Percentiles rank a stretch among this genome's conserved stretches.
Conservation (phyloP, 2,888 invertebrate species). For the Cybosia mesomella region DNA sequence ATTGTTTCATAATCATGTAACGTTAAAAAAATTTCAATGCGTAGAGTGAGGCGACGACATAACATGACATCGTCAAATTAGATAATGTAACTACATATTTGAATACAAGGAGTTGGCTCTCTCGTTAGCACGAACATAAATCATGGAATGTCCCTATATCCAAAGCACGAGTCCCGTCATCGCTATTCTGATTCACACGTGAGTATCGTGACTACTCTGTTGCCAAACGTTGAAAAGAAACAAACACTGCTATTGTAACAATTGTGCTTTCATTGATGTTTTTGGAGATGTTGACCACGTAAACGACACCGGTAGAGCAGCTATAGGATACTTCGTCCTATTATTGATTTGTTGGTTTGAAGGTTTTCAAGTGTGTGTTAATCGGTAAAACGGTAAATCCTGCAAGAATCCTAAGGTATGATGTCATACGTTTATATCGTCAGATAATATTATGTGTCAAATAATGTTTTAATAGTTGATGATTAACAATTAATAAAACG, state of each 20-base stretch:
- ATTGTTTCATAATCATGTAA: background rate
- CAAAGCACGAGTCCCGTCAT: conserved; percentile 44
- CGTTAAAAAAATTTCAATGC: background rate
- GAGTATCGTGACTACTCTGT: conserved; percentile 32
- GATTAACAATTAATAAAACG: no score
- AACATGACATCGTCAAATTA: conserved; percentile 18
- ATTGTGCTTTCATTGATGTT: conserved; percentile 46
- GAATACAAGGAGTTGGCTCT: conserved; percentile 32
- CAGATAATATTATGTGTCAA: no score
- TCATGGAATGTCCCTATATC: conserved; percentile 28
- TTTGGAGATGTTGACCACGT: conserved; percentile 26
- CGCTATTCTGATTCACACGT: conserved; percentile 57
- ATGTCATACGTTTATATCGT: no score
- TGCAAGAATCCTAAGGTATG: no score
- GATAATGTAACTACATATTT: conserved; percentile 27
- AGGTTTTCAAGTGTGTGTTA: no score
- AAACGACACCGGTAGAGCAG: conserved; percentile 9
- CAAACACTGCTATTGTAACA: conserved; percentile 38
- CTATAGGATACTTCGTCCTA: no score
- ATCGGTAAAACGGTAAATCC: no score
- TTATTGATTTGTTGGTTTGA: no score
- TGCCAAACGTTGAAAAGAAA: conserved; percentile 51
- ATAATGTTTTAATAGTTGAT: no score
- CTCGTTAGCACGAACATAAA: conserved; percentile 30
- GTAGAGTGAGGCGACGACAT: conserved; percentile 14